phyloP scores from a whole-genome alignment of 2,797 vertebrate genomes.

The Rhyacichthys aspro region DNA sequence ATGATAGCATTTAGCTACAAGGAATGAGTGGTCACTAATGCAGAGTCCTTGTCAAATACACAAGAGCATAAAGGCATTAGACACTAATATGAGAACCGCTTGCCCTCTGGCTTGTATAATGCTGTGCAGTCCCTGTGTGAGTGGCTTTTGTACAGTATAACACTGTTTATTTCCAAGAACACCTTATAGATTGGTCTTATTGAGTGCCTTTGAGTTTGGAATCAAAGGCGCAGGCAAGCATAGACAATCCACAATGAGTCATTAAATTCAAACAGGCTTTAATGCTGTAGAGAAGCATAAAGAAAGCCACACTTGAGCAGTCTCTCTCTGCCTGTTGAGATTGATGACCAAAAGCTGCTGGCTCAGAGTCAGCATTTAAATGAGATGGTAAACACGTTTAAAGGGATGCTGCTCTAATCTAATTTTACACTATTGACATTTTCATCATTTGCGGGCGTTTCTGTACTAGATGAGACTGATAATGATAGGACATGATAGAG shows the following conservation, averaged over 20 bases:
- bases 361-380: slow-evolving; percentile 51
- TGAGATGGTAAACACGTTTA: slow-evolving; percentile 41
- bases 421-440: slow-evolving; percentile 35
- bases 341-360: slow-evolving; percentile 51
- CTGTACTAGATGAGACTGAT: slow-evolving; percentile 31
- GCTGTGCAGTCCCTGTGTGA: slow-evolving; percentile 2
- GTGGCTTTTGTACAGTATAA: slow-evolving; percentile 13
- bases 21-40: slow-evolving; percentile 8
- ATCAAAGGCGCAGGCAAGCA: slow-evolving; percentile 25
- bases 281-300: slow-evolving; percentile 28
- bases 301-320: slow-evolving; percentile 20
- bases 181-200: slow-evolving; percentile 23
- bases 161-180: slow-evolving; percentile 10
- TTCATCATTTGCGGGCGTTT: slow-evolving; percentile 21
- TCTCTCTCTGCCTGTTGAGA: slow-evolving; percentile 34
- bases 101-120: slow-evolving; percentile 3
- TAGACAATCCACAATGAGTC: slow-evolving; percentile 17
- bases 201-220: slow-evolving; percentile 22
- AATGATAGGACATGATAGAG: slow-evolving; percentile 26
- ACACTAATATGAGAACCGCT: slow-evolving; percentile 23
- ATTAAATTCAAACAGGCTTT: slow-evolving; percentile 26
- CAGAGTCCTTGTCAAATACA: slow-evolving; percentile 21
- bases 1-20: slow-evolving; percentile 34
- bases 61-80: slow-evolving; percentile 23
- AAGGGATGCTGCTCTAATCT: slow-evolving; percentile 39